Base-by-base conservation (phyloP, 2,888 invertebrate genomes). In the Augochlorella aurata region DNA sequence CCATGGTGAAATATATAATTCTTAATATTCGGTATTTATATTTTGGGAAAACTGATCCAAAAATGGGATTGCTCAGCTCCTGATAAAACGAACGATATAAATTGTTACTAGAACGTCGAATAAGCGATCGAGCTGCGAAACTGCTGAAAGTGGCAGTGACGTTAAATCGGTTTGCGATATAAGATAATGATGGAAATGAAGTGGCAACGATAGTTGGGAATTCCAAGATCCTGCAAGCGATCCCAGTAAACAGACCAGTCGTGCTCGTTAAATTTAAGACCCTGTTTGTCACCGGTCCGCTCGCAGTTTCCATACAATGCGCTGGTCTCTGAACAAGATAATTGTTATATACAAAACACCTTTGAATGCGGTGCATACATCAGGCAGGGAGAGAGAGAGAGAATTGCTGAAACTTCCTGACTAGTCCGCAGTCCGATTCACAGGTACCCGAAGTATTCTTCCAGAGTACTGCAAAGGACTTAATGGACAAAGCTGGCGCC, bases 401-500 rank as follows among this genome's bases (percentile, higher is more conserved):
- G 67, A 74, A 54, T 71, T 49, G 54, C 47, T 72, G 79, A 77
- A 87, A 87, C 74, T 86, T 84, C 58, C 44, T 65, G 74, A 77
- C 72, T 77, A 86, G 77, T 87, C 78, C 9, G 65, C 18, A 2
- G 82, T 86, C 74, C 82, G 77, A 84, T 84, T 88, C 85, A 77
- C 49, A 77, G 80, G 78, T 82, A 84, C 61, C 58, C 61, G 24
- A 81, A 84, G 83, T 84, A 88, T 87, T 85, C 85, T 82, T 77
- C 67, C 21, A 38, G 52, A 80, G 77, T 67, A 38, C 69, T 54
- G 79, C 70, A n/a, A 72, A 83, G 71, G 84, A 85, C 82, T 87
- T 89, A 89, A 89, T 85, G 80, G 83, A 82, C 81, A 81, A 87
- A 84, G 77, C 83, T 66, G 74, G 81, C 83, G 83, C 81, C 85